Conservation (phyloP, 2,888 invertebrate genomes). For the Aradus depressus region DNA sequence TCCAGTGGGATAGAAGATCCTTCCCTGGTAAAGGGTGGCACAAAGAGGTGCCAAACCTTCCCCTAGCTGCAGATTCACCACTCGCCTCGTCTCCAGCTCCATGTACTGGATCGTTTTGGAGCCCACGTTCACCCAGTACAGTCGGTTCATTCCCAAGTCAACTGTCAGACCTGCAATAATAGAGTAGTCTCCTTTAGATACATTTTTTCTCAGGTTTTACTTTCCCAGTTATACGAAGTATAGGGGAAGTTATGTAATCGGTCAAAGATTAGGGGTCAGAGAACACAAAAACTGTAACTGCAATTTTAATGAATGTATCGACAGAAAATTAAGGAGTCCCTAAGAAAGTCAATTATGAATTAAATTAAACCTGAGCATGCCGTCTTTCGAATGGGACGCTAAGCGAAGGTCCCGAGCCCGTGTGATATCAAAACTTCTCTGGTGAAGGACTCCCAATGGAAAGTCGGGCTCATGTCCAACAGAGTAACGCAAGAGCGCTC, state of each 20-base stretch:
- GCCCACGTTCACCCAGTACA: slow-evolving; percentile 60
- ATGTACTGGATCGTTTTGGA: slow-evolving; percentile 50
- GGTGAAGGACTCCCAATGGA: too few relatives aligned
- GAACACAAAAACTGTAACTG: slow-evolving; percentile 18
- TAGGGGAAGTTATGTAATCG: too few relatives aligned
- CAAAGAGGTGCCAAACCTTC: slow-evolving; percentile 43
- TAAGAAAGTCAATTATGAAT: not conserved
- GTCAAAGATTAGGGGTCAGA: not conserved
- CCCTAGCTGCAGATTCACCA: slow-evolving; percentile 32
- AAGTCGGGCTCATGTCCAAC: too few relatives aligned
- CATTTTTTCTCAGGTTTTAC: not conserved
- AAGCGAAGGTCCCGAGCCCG: too few relatives aligned
- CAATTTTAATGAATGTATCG: too few relatives aligned
- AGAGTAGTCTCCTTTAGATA: slow-evolving; percentile 9
- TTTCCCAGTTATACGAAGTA: too few relatives aligned
- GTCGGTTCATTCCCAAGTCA: slow-evolving; percentile 46
- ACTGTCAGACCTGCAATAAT: slow-evolving; percentile 46
- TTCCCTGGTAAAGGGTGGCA: slow-evolving; percentile 51
- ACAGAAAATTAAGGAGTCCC: slow-evolving; percentile 23
- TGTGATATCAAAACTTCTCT: too few relatives aligned
- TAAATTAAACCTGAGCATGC: too few relatives aligned
- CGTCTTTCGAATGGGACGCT: too few relatives aligned
- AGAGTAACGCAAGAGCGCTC: too few relatives aligned
- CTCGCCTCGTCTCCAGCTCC: slow-evolving; percentile 40
- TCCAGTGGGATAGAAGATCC: slow-evolving; percentile 49